phyloP scores from a whole-genome alignment of 2,797 vertebrate species.

The Limnodromus scolopaceus region DNA sequence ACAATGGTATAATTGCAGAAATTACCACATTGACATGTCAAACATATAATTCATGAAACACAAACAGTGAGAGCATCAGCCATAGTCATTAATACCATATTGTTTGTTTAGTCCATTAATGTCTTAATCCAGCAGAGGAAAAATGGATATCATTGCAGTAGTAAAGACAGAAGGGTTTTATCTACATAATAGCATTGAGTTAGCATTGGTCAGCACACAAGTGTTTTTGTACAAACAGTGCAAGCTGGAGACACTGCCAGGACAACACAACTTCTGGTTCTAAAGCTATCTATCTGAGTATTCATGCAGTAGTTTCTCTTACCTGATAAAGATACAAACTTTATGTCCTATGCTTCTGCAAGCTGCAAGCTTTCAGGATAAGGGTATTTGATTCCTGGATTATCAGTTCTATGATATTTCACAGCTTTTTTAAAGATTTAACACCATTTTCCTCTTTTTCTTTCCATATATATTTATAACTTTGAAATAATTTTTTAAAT shows the following conservation, averaged over 20 bases:
- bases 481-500: background rate
- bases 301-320: background rate
- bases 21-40: background rate
- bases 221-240: background rate
- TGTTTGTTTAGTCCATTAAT: background rate
- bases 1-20: background rate
- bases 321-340: background rate
- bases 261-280: background rate
- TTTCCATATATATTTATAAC: background rate
- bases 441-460: background rate
- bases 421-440: background rate
- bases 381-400: background rate
- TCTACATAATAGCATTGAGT: background rate
- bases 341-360: accelerated
- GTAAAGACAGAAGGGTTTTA: background rate
- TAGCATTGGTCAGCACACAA: background rate
- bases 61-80: background rate
- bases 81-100: background rate
- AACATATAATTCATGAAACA: background rate
- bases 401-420: background rate
- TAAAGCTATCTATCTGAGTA: background rate
- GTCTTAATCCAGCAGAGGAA: background rate
- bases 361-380: background rate
- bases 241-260: background rate
- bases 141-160: background rate